Percentiles rank a stretch among this genome's conserved stretches.
Conservation (phyloP, 2,113 vertebrate genomes). For the Crocuta crocuta region DNA sequence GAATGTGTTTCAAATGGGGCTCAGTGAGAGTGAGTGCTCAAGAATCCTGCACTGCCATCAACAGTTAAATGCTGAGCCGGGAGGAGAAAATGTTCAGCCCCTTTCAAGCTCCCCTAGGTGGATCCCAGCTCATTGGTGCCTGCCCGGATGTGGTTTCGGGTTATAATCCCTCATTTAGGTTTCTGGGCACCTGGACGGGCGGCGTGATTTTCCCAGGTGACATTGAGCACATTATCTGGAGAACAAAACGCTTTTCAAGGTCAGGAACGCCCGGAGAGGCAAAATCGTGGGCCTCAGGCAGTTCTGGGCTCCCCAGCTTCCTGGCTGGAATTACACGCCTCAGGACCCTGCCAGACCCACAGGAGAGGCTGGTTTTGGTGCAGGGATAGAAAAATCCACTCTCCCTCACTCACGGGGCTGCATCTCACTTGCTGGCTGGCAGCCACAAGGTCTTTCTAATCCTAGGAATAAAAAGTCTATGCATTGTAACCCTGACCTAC, state of each 20-base stretch:
- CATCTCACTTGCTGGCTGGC: not conserved
- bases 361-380: not conserved
- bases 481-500: not conserved
- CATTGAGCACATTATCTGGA: constrained; percentile 59
- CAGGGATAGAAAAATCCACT: not conserved
- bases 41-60: fast-evolving
- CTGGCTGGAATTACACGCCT: constrained; percentile 64
- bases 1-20: not conserved
- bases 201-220: constrained; percentile 65
- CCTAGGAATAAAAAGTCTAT: not conserved
- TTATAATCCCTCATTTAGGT: constrained; percentile 55
- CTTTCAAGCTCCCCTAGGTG: not conserved
- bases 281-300: fast-evolving
- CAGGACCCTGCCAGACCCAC: not conserved
- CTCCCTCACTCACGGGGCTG: not conserved
- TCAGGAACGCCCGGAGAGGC: constrained; percentile 35
- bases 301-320: not conserved
- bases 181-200: constrained; percentile 48
- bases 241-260: constrained; percentile 74
- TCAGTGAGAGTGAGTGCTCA: no score
- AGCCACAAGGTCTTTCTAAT: not conserved
- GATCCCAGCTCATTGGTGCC: not conserved
- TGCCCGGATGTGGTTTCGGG: constrained; percentile 48
- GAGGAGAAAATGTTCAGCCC: not conserved
- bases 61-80: not conserved